Base-by-base conservation (phyloP, 1,140 invertebrate genomes). In the Pinna nobilis region DNA sequence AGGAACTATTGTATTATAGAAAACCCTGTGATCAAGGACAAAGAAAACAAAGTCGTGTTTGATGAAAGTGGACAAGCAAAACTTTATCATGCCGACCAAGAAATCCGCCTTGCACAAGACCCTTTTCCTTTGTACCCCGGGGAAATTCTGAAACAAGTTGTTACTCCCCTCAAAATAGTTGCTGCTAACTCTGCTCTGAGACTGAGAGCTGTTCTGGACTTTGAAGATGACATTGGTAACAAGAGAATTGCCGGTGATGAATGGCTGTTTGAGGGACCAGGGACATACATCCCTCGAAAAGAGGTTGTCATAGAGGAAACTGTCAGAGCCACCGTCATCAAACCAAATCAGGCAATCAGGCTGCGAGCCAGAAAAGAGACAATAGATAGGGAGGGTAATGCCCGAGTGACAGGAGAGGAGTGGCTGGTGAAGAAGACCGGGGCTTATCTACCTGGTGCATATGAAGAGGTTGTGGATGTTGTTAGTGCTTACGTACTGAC, bases 121-220 rank as follows among this genome's bases (percentile, higher is more conserved):
- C 91, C 91, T 6, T 91, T 91, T 74, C 91, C 91, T 20, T 82
- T 91, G 5, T 91, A 90, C 79, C 91, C 91, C 28, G 91, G 91
- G 13, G 91, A 91, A 78, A 69, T 84, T 20, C 65, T 91, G 0
- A 87, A 89, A 78, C 78, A 84, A 81, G 78, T 79, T 75, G 86
- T 91, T 3, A 88, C 88, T 18, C 82, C 86, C 25, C 73, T 91
- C 50, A 89, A 88, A 81, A 86, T 91, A 20, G 90, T 91, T 13
- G 79, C 82, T 23, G 81, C 90, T n/a, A 90, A 90, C 77, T 76
- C 84, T 25, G 90, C 90, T 6, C 77, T 91, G 1, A 76, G 87
- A 20, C 76, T 91, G 11, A 75, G 82, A 68, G 88, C 90, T 3
- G 71, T 88, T 44, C 69, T 90, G 20, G 89, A 90, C 76, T 91